Base-by-base conservation (phyloP, 1,140 invertebrate genomes). In the Heliconius himera region DNA sequence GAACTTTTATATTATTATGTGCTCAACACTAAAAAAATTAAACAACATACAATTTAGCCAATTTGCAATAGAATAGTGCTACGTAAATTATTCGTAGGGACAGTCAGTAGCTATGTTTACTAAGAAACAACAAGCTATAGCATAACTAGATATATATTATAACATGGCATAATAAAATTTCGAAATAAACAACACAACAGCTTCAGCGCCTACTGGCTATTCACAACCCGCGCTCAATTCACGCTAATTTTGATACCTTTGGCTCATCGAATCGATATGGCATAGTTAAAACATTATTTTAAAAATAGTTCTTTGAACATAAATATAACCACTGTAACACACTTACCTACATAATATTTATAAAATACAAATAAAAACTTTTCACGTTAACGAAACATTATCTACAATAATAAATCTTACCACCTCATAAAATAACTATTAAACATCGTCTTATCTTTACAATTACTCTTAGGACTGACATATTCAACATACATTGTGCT, bases 121-220 rank as follows among this genome's bases (percentile, higher is more conserved):
- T 83, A 82, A 87, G 79, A 82, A 87, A 86, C 82, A 89, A 90
- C 87, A 89, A 85, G 85, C 82, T 81, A 85, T 86, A 89, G 87
- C 87, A 87, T 90, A 90, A 88, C 80, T 79, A 66, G 8, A 11
- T 60, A 60, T 66, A 85, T 85, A 78, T 76, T 84, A 83, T 80
- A 90, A 93, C 88, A 91, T 89, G 80, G 85, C 81, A 85, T 83
- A 89, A 91, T 92, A 93, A 93, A 93, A 90, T 93, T 93, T 91
- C 73, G 86, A 87, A 89, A 88, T 89, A 88, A 91, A 89, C 83
- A 93, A 93, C 90, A 90, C 81, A 91, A 91, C 89, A 88, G 86
- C 73, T 83, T 82, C 80, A 26, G 84, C 83, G 78, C 86, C 84
- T 87, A 87, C 85, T 83, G 84, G 85, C 84, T 90, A 91, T 84